A percentile compares a stretch with the other conserved stretches of the same genome.
Conservation (phyloP, 2,113 vertebrate genomes). For the Halcyon senegalensis region DNA sequence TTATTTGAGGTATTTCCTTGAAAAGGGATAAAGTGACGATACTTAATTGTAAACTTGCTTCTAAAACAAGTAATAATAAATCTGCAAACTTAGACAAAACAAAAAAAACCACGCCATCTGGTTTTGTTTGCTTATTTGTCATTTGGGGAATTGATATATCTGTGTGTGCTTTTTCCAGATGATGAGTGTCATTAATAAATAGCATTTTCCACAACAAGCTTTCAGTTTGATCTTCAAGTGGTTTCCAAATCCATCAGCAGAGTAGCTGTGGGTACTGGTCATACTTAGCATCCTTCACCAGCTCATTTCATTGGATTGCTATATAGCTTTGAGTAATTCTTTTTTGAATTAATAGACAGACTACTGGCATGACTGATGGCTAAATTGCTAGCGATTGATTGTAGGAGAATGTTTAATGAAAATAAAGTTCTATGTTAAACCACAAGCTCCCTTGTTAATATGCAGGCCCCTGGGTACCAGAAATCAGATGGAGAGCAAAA, state of each 20-base stretch:
- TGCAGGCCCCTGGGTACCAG: neutral
- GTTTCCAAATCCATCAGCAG: conserved; percentile 24
- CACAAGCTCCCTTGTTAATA: neutral
- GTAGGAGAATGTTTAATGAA: neutral
- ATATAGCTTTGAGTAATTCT: neutral
- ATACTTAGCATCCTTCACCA: neutral
- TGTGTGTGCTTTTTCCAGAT: neutral
- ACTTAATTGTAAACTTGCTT: neutral
- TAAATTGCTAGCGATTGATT: neutral
- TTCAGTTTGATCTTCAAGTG: conserved; percentile 31
- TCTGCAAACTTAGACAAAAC: conserved; percentile 2
- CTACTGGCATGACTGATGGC: neutral
- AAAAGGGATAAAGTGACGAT: neutral
- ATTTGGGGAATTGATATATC: neutral
- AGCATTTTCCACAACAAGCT: conserved; percentile 14
- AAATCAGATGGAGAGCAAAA: neutral
- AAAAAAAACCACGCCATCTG: neutral
- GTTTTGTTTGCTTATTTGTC: neutral
- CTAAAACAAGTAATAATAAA: neutral
- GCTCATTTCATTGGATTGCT: neutral
- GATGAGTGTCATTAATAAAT: neutral
- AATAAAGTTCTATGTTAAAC: neutral
- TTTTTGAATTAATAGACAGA: neutral
- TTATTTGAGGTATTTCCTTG: neutral
- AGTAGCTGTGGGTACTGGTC: neutral